These are phyloP conservation scores for Oreonectes daqikongensis DNA, from an alignment of 2,797 vertebrate genomes.

Conservation along the genomic window DNA sequence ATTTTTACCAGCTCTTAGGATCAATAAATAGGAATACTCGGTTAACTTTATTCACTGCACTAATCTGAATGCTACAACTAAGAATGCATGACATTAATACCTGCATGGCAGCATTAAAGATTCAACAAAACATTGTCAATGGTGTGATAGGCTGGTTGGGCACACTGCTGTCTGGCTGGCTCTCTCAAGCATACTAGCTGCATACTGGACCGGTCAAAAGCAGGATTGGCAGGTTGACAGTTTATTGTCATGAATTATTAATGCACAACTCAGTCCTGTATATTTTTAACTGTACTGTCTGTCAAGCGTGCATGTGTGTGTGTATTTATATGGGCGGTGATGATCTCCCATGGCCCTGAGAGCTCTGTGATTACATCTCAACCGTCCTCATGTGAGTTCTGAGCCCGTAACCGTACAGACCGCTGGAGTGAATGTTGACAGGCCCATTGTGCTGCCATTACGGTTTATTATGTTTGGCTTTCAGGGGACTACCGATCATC, in stretches of 20 bases:
- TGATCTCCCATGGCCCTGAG: constrained; percentile 74
- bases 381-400: constrained; percentile 69
- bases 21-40: neutral
- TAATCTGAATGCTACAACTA: constrained; percentile 12
- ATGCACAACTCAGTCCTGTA: neutral
- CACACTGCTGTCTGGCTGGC: neutral
- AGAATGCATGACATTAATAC: constrained; percentile 7
- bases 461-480: neutral
- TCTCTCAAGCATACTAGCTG: neutral
- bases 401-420: constrained; percentile 59
- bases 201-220: neutral
- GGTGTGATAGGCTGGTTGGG: constrained; percentile 18
- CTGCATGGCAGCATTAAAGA: constrained; percentile 14
- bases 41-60: neutral
- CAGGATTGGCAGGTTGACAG: neutral
- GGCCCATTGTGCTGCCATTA: neutral
- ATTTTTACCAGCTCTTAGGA: neutral
- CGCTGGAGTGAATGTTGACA: neutral
- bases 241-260: neutral
- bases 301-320: constrained; percentile 3
- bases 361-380: constrained; percentile 64
- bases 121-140: neutral
- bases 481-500: neutral
- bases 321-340: constrained; percentile 64
- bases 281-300: neutral